phyloP scores from a whole-genome alignment of 2,888 invertebrate genomes.

The Formica aserva region DNA sequence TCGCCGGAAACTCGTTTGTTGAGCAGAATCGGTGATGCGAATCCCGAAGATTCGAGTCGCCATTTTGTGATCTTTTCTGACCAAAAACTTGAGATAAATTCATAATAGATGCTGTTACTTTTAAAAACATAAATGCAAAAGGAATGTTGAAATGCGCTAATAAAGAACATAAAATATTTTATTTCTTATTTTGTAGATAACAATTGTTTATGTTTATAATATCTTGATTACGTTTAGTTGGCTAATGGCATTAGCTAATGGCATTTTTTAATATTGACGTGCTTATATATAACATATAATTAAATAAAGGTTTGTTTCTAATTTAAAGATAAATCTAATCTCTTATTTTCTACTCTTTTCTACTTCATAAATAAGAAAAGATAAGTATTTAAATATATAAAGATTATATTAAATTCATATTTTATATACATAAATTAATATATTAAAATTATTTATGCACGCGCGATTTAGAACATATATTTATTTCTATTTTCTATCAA shows the following conservation, averaged over 20 bases:
- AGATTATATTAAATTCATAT: not conserved
- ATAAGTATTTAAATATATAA: not conserved
- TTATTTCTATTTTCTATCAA: no score
- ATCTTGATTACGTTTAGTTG: not conserved
- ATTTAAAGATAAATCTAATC: not conserved
- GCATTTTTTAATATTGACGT: not conserved
- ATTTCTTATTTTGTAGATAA: not conserved
- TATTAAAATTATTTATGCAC: not conserved
- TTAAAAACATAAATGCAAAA: not conserved
- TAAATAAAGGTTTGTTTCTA: not conserved
- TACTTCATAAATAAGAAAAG: not conserved
- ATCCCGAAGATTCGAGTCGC: not conserved
- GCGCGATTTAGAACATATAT: not conserved
- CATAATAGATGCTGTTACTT: not conserved
- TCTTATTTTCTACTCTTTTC: not conserved
- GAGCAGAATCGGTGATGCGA: conserved; percentile 49
- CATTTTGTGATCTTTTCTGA: conserved; percentile 1
- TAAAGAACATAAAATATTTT: not conserved
- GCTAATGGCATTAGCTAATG: not conserved
- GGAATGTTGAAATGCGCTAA: not conserved
- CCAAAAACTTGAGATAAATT: not conserved
- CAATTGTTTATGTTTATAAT: not conserved
- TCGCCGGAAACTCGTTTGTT: conserved; percentile 66
- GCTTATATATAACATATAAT: not conserved
- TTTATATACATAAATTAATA: not conserved